Conservation (phyloP, 30 jellyfish, hydroid and myxozoan genomes). For the Nemopilema nomurai region DNA sequence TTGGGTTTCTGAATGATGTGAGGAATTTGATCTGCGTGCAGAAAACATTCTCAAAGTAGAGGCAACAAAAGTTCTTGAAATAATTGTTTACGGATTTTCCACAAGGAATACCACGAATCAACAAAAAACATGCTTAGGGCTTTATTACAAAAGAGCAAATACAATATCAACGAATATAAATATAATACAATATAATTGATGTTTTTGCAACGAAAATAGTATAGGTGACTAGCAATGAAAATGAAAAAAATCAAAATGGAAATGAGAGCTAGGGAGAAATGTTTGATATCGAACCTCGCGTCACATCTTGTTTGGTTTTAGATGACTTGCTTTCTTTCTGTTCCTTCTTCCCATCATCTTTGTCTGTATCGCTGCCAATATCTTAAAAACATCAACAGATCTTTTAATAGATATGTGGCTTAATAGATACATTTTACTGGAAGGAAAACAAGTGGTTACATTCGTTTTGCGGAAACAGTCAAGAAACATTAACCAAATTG, state of each 20-base stretch:
- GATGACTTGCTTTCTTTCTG: neutral
- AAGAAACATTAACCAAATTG: too few relatives aligned
- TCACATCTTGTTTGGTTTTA: neutral
- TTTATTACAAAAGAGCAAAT: too few relatives aligned
- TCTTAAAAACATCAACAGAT: neutral
- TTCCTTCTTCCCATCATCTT: neutral
- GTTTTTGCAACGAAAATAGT: neutral
- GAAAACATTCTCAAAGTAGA: neutral
- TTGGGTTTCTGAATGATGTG: neutral
- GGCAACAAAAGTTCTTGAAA: neutral
- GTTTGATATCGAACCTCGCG: too few relatives aligned
- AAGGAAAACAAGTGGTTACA: too few relatives aligned
- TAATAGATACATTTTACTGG: too few relatives aligned
- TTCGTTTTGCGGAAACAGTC: too few relatives aligned
- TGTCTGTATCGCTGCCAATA: neutral
- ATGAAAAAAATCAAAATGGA: neutral
- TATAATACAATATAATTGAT: too few relatives aligned
- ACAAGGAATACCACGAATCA: too few relatives aligned
- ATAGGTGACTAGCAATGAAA: neutral
- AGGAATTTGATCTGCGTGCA: constrained; percentile 50
- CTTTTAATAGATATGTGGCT: neutral
- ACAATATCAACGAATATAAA: too few relatives aligned
- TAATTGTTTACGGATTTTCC: too few relatives aligned
- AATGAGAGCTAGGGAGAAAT: too few relatives aligned
- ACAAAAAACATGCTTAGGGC: too few relatives aligned